phyloP scores from a whole-genome alignment of 2,113 vertebrate species.

The Passer domesticus region DNA sequence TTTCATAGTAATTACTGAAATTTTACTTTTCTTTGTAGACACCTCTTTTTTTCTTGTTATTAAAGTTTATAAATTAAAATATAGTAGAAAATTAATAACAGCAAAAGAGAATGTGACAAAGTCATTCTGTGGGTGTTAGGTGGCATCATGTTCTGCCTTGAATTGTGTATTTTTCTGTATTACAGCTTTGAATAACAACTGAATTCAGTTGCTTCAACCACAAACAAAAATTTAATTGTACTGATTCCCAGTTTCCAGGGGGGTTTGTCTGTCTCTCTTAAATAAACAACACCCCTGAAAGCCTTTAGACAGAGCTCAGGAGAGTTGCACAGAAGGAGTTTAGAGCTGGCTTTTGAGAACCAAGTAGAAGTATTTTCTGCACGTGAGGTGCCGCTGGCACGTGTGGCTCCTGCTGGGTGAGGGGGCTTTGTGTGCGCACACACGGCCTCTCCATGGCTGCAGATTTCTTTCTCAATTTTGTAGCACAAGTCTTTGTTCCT shows the following conservation, averaged over 20 bases:
- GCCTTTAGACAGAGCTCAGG: neutral
- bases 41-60: neutral
- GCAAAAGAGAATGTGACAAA: neutral
- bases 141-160: neutral
- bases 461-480: neutral
- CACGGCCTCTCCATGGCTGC: neutral
- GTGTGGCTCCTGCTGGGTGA: rapidly evolving
- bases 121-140: neutral
- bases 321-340: neutral
- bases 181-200: neutral
- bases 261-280: neutral
- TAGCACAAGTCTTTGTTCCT: neutral
- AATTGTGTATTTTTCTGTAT: neutral
- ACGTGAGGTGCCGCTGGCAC: rapidly evolving
- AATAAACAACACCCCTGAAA: rapidly evolving
- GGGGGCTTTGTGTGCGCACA: rapidly evolving
- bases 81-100: neutral
- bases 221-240: neutral
- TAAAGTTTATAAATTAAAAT: neutral
- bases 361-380: rapidly evolving
- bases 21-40: neutral
- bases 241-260: neutral
- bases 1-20: neutral
- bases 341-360: neutral
- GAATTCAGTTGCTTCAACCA: neutral